Percentiles rank a stretch among this genome's conserved stretches.
Evolutionary conservation across 2,888 invertebrate genomes (phyloP).

Genomic region (Schrankia costaestrigalis): DNA sequence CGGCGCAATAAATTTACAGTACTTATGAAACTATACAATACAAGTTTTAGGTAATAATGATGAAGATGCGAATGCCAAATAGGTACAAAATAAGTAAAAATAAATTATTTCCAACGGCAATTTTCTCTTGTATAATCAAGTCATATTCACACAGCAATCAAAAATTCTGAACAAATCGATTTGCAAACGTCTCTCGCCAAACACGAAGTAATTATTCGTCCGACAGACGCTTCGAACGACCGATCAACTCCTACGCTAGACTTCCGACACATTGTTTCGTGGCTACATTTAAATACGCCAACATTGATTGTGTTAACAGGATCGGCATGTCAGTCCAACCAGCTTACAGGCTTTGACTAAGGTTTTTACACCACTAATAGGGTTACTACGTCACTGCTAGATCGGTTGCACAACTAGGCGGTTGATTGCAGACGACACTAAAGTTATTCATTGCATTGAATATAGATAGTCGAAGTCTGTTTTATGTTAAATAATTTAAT

Average conservation of each 20-base stretch:
- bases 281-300: slow-evolving; percentile 22
- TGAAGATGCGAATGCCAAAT: too few species aligned
- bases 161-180: slow-evolving; percentile 6
- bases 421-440: too few species aligned
- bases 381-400: slow-evolving; percentile 19
- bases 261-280: slow-evolving; percentile 11
- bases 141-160: slow-evolving; percentile 2
- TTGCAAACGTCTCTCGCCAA: slow-evolving; percentile 8
- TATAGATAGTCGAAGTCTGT: slow-evolving; percentile 11
- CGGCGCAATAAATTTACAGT: too few species aligned
- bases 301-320: slow-evolving; percentile 29
- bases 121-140: slow-evolving; percentile 3
- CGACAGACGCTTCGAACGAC: slow-evolving; percentile 6
- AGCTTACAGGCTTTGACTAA: slow-evolving; percentile 24
- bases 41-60: too few species aligned
- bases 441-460: slow-evolving; percentile 16
- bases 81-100: too few species aligned
- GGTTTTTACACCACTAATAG: slow-evolving; percentile 9
- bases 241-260: slow-evolving; percentile 16
- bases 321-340: slow-evolving; percentile 18
- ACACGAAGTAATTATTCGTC: slow-evolving; percentile 15
- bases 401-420: slow-evolving; percentile 13
- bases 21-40: too few species aligned
- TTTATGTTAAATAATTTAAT: slow-evolving; percentile 8
- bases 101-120: too few species aligned